Percentiles rank a stretch among this genome's conserved stretches.
Conservation (phyloP, 2,888 invertebrate species). For the Melanophora roralis region DNA sequence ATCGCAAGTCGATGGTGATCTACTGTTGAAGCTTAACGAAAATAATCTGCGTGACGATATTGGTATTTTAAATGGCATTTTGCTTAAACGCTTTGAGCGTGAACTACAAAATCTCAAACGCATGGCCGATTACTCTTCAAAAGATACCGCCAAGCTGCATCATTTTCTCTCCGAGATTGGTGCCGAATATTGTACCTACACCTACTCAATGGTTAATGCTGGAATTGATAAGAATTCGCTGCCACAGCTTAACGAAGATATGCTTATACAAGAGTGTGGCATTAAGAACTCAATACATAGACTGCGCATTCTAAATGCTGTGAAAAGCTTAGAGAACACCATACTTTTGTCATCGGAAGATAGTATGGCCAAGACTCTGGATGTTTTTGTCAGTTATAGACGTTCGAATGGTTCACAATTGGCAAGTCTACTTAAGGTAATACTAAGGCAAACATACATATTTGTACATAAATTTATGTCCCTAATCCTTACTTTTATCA, state of each 20-base stretch:
- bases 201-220: conserved; percentile 96
- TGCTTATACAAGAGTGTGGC: conserved; percentile 92
- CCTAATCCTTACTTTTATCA: no score
- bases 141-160: conserved; percentile 93
- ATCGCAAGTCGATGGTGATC: conserved; percentile 97
- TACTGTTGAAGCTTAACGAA: conserved; percentile 93
- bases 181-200: conserved; percentile 95
- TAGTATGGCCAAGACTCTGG: conserved; percentile 91
- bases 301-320: conserved; percentile 91
- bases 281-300: conserved; percentile 97
- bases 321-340: conserved; percentile 81
- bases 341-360: conserved; percentile 84
- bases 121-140: conserved; percentile 97
- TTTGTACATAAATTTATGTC: no score
- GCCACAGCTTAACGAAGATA: conserved; percentile 92
- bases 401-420: conserved; percentile 98
- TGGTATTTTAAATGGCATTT: conserved; percentile 94
- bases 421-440: conserved; percentile 91
- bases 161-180: conserved; percentile 90
- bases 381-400: conserved; percentile 98
- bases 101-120: conserved; percentile 95
- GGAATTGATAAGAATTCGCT: conserved; percentile 95
- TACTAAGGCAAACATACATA: no score
- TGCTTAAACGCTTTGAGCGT: conserved; percentile 93
- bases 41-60: conserved; percentile 95